Evolutionary conservation across 2,888 invertebrate genomes (phyloP).

Genomic region (Andrena bucephala): DNA sequence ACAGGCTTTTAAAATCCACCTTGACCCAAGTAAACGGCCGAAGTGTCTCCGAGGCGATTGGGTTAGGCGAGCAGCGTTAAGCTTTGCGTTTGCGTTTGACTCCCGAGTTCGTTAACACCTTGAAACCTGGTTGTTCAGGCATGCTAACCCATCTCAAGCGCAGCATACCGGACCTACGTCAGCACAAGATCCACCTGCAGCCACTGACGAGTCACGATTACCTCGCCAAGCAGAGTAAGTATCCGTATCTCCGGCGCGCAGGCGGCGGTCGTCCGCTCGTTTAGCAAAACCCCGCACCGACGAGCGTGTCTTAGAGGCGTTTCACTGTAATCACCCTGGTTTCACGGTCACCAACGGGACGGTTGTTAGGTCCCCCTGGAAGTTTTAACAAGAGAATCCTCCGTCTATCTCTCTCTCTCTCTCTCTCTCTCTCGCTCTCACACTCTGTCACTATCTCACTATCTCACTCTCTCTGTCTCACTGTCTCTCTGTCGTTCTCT

Average conservation of each 20-base stretch:
- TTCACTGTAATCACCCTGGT: slow-evolving; percentile 15
- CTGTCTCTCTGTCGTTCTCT: slow-evolving; percentile 6
- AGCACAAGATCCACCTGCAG: slow-evolving; percentile 90
- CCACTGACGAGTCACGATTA: slow-evolving; percentile 91
- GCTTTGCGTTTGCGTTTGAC: slow-evolving; percentile 77
- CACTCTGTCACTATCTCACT: neutral
- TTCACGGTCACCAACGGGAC: neutral
- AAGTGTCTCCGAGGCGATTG: slow-evolving; percentile 37
- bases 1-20: neutral
- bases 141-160: slow-evolving; percentile 95
- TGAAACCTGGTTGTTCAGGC: slow-evolving; percentile 88
- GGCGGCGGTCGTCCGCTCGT: slow-evolving; percentile 6
- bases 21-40: neutral
- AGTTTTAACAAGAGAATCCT: slow-evolving; percentile 11
- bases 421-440: neutral
- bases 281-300: neutral
- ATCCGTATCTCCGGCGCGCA: slow-evolving; percentile 44
- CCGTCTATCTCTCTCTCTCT: slow-evolving; percentile 17
- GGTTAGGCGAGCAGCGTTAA: slow-evolving; percentile 67
- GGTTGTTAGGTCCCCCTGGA: slow-evolving; percentile 7
- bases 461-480: too few species aligned
- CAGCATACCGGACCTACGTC: slow-evolving; percentile 94
- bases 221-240: slow-evolving; percentile 83
- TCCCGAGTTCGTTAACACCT: slow-evolving; percentile 82
- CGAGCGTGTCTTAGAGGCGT: neutral